Percentiles rank a stretch among this genome's conserved stretches.
phyloP scores from a whole-genome alignment of 2,113 vertebrate genomes.

The Prunella fulvescens region DNA sequence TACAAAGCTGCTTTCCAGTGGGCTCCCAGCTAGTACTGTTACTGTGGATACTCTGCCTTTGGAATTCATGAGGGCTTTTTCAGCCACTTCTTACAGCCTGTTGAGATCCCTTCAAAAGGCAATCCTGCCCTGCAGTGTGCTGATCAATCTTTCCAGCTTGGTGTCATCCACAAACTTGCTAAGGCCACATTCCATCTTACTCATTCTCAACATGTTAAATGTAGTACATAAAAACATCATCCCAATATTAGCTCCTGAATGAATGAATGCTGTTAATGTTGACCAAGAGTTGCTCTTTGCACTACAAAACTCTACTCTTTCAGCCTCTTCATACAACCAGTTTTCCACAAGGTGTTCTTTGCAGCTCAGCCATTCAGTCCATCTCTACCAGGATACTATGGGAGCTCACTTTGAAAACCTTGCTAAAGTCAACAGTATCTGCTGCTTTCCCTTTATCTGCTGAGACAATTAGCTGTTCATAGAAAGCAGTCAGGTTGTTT shows the following conservation, averaged over 20 bases:
- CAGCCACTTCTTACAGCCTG: neutral
- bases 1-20: neutral
- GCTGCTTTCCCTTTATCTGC: neutral
- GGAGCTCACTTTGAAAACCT: neutral
- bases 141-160: neutral
- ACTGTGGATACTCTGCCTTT: neutral
- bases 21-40: neutral
- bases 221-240: neutral
- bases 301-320: neutral
- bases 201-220: neutral
- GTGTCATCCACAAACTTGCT: neutral
- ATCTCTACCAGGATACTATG: neutral
- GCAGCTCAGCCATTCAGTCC: neutral
- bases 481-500: neutral
- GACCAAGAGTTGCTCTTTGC: neutral
- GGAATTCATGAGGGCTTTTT: neutral
- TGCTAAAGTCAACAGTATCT: neutral
- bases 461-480: neutral
- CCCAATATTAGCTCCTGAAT: neutral
- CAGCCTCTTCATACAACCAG: neutral
- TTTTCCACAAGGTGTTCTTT: neutral
- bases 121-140: neutral
- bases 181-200: neutral
- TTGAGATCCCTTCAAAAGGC: neutral
- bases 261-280: neutral